A percentile compares a stretch with the other conserved stretches of the same genome.
Evolutionary conservation across 2,113 vertebrate genomes (phyloP).

Genomic region (Tinamus guttatus): DNA sequence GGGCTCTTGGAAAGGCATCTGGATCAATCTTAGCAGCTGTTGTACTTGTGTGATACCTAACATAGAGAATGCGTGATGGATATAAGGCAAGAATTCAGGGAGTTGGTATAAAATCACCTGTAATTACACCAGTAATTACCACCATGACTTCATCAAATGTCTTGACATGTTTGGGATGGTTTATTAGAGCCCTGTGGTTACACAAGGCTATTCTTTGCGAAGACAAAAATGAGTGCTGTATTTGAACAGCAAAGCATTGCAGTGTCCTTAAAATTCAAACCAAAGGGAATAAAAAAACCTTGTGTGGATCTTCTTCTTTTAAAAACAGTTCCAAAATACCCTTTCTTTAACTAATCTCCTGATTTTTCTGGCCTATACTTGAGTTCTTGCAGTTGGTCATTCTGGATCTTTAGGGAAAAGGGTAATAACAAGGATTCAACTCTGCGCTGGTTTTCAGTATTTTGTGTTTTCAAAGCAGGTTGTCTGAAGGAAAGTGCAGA

Average conservation of each 20-base stretch:
- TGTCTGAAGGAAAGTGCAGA: not conserved
- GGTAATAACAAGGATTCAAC: not conserved
- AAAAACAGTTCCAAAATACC: not conserved
- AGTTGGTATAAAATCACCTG: not conserved
- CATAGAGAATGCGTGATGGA: not conserved
- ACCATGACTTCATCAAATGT: not conserved
- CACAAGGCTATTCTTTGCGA: not conserved
- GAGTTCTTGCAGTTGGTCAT: not conserved
- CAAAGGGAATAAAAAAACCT: not conserved
- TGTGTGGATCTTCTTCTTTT: not conserved
- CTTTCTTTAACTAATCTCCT: not conserved
- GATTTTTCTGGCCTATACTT: not conserved
- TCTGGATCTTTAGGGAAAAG: not conserved
- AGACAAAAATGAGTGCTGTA: not conserved
- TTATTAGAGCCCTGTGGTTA: not conserved
- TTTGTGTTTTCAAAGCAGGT: not conserved
- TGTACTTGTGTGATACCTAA: not conserved
- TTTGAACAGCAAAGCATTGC: not conserved
- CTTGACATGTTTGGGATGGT: not conserved
- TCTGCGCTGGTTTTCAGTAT: not conserved
- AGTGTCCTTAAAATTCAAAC: not conserved
- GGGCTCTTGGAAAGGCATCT: not conserved
- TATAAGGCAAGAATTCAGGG: not conserved
- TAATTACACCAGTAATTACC: not conserved
- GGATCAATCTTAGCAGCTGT: not conserved